Percentiles rank a stretch among this genome's conserved stretches.
Evolutionary conservation across 1,140 invertebrate genomes (phyloP).

Genomic region (Hestina assimilis): DNA sequence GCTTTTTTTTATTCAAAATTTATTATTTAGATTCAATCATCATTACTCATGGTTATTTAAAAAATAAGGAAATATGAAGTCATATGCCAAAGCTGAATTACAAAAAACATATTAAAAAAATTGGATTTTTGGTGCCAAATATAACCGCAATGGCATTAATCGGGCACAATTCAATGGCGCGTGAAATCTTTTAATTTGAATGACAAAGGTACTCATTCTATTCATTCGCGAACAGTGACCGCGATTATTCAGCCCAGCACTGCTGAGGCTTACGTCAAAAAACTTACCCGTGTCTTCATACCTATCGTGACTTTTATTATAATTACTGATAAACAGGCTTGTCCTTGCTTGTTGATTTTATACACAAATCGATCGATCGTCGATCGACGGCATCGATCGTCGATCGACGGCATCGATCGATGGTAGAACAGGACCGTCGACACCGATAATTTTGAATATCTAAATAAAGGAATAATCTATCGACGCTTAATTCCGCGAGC

Average conservation of each 20-base stretch:
- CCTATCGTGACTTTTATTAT: background rate
- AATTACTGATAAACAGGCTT: no score
- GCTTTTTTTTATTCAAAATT: background rate
- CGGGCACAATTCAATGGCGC: conserved; percentile 33
- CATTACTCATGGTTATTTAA: background rate
- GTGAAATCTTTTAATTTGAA: conserved; percentile 48
- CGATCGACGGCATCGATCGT: no score
- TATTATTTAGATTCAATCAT: conserved; percentile 1
- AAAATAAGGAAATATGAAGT: background rate
- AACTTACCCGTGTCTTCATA: background rate
- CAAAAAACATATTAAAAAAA: no score
- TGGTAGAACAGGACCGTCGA: no score
- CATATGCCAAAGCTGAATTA: no score
- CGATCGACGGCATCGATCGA: no score
- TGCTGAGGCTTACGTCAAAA: background rate
- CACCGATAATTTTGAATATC: no score
- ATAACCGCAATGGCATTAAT: conserved; percentile 32
- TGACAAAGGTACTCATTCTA: conserved; percentile 34
- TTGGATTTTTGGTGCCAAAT: conserved; percentile 10
- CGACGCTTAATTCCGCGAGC: no score
- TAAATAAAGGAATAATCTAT: no score
- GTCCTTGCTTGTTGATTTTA: no score
- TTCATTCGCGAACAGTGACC: conserved; percentile 14
- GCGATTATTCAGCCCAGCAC: background rate
- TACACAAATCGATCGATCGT: no score